A percentile compares a stretch with the other conserved stretches of the same genome.
phyloP scores from a whole-genome alignment of 1,140 invertebrate species.

The Muscidifurax raptorellus region DNA sequence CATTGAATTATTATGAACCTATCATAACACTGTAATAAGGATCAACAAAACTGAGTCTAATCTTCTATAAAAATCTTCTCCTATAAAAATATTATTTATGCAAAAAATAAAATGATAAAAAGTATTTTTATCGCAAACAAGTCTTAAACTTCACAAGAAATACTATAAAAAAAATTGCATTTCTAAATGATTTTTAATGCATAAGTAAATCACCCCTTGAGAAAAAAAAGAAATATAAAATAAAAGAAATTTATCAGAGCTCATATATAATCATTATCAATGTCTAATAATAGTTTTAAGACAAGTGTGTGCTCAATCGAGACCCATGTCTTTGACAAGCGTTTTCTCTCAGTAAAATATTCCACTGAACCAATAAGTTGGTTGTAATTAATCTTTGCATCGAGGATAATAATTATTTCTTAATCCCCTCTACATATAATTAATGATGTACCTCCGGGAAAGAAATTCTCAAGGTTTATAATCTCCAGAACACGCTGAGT shows the following conservation, averaged over 20 bases:
- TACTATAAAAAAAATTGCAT: not conserved
- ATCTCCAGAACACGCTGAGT: conserved; percentile 81
- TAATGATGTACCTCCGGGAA: conserved; percentile 78
- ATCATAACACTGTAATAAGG: not conserved
- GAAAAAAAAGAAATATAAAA: conserved; percentile 43
- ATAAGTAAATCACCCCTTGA: not conserved
- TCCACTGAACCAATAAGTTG: conserved; percentile 37
- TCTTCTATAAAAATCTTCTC: not conserved
- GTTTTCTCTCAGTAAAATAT: conserved; percentile 46
- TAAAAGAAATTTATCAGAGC: conserved; percentile 45
- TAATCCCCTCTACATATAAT: conserved; percentile 14
- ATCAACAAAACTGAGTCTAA: not conserved
- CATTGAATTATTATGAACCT: conserved; percentile 1
- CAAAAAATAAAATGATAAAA: not conserved
- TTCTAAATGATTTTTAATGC: conserved; percentile 20
- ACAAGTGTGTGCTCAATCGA: conserved; percentile 50
- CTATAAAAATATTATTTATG: not conserved
- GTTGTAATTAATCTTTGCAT: conserved; percentile 34
- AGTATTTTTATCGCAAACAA: not conserved
- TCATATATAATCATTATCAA: conserved; percentile 55
- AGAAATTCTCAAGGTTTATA: conserved; percentile 78
- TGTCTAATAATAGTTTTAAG: conserved; percentile 52
- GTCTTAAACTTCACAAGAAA: not conserved
- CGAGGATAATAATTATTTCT: conserved; percentile 31
- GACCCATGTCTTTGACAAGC: conserved; percentile 37